Percentiles rank a stretch among this genome's conserved stretches.
Conservation (phyloP, 2,888 invertebrate genomes). For the Callyntrura sp. region DNA sequence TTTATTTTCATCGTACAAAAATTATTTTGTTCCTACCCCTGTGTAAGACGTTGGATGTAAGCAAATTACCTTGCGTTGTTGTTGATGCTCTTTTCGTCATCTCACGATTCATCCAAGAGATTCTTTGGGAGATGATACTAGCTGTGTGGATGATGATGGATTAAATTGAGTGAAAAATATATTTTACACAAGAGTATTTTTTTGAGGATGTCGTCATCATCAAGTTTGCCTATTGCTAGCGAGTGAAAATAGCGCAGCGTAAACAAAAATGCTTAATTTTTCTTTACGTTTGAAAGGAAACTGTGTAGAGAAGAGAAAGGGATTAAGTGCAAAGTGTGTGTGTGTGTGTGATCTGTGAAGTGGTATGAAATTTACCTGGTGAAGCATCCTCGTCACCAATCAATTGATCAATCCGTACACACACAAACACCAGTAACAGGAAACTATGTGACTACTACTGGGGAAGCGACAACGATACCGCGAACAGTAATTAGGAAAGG, state of each 20-base stretch:
- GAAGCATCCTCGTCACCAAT: not conserved
- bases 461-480: not conserved
- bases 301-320: not conserved
- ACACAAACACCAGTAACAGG: not conserved
- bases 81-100: slow-evolving; percentile 40
- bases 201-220: slow-evolving; percentile 4
- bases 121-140: slow-evolving; percentile 40
- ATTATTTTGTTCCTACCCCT: slow-evolving; percentile 25
- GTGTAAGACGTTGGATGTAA: slow-evolving; percentile 6
- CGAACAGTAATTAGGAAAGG: not conserved
- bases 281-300: not conserved
- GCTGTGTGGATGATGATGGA: slow-evolving; percentile 43
- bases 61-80: slow-evolving; percentile 37
- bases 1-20: not conserved
- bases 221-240: not conserved
- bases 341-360: not conserved
- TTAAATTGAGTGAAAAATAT: slow-evolving; percentile 44
- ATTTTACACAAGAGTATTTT: slow-evolving; percentile 22
- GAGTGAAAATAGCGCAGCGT: not conserved
- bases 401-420: not conserved
- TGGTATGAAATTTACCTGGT: not conserved
- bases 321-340: not conserved
- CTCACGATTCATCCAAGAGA: slow-evolving; percentile 47
- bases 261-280: not conserved
- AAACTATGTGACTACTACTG: not conserved